Evolutionary conservation across 2,113 vertebrate species (phyloP), one percentile per base, ranked within the genome.

Genomic region (Tyrannus savana): DNA sequence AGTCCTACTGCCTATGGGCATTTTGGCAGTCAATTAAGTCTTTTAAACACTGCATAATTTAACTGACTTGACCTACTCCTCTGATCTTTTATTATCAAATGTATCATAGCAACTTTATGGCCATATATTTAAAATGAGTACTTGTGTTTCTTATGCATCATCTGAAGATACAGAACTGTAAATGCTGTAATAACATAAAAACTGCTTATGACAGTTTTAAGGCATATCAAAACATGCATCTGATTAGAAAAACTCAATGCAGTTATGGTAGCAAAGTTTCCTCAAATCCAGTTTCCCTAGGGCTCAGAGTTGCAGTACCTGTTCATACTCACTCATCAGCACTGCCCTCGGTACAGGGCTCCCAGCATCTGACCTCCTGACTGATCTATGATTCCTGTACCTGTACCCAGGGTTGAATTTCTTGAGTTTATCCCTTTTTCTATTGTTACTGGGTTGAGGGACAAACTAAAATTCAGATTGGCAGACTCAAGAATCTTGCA

Each of bases 21-120:
- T 96, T 89, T 44, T 95, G 89, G 89, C 56, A 95, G 86, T 75
- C 27, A 72, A 52, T 0, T 0, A 96, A 96, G 22, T 73, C 75
- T 81, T 94, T 77, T 92, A 84, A 94, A 92, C 41, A 30, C 33
- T 87, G 60, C 41, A 75, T 91, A 93, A 94, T 88, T 90, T 93
- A 92, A 87, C 72, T 62, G 63, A 79, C 44, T 92, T 64, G 84
- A 93, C 31, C 87, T 83, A 68, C 17, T 87, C 86, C 30, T 87
- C 85, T 79, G 71, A 89, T 89, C 58, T 83, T 90, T 73, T 93
- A 78, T 71, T 55, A 94, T 83, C 82, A 73, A 83, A 79, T 7
- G 18, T 35, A 90, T 66, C 30, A 56, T 3, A 85, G 74, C 66
- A 90, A 49, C 63, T 85, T 87, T 50, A 85, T 22, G 23, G 37